Conservation (phyloP, 1,140 invertebrate genomes). For the Drosophila nigromelanica region DNA sequence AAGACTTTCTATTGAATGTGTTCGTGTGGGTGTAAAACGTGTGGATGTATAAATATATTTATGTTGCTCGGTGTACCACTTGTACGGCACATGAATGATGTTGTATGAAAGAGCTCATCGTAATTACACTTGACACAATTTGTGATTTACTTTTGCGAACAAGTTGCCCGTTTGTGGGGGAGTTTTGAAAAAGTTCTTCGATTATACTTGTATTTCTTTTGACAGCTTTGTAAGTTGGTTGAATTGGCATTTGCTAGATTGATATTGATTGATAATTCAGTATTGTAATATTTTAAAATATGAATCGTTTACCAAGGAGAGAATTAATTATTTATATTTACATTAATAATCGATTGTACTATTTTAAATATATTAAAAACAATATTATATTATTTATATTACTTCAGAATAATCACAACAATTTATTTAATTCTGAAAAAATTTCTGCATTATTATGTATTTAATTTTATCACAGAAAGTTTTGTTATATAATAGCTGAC, state of each 20-base stretch:
- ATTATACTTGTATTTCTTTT: conserved; percentile 5
- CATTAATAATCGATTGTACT: too few relatives aligned
- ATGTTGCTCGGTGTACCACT: conserved; percentile 32
- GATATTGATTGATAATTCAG: not conserved
- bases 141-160: conserved; percentile 20
- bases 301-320: not conserved
- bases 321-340: too few relatives aligned
- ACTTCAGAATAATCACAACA: too few relatives aligned
- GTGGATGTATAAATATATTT: conserved; percentile 7
- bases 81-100: conserved; percentile 13
- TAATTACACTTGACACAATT: conserved; percentile 57
- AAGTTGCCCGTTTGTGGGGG: not conserved
- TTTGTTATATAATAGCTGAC: too few relatives aligned
- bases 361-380: too few relatives aligned
- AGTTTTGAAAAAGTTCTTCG: not conserved
- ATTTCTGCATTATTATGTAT: too few relatives aligned
- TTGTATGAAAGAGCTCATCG: conserved; percentile 2
- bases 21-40: not conserved
- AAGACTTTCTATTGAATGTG: conserved; percentile 15
- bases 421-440: too few relatives aligned
- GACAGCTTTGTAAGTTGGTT: conserved; percentile 10
- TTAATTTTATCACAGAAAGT: too few relatives aligned
- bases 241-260: not conserved
- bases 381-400: too few relatives aligned
- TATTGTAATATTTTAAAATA: not conserved